A percentile compares a stretch with the other conserved stretches of the same genome.
Evolutionary conservation across 64 coral and sea anemone species (phyloP).

Genomic region (Astreopora myriophthalma): DNA sequence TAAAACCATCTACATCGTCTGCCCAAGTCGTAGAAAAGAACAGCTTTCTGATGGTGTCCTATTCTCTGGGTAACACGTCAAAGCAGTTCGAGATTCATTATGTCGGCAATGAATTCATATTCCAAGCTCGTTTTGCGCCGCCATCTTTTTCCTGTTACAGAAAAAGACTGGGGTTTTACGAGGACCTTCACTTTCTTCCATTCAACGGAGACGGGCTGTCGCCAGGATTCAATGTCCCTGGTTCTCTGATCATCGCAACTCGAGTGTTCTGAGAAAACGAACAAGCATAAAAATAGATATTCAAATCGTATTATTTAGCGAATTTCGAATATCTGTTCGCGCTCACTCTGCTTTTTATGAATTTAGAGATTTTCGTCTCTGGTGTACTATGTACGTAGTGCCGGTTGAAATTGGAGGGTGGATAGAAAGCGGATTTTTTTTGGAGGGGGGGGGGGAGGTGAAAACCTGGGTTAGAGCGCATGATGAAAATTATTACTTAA

Average conservation of each 20-base stretch:
- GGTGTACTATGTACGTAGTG: too few species aligned
- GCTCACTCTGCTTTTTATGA: too few species aligned
- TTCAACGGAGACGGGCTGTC: neutral
- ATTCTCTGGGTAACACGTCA: neutral
- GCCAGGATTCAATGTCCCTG: slow-evolving; percentile 34
- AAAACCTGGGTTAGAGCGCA: too few species aligned
- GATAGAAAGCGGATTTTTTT: too few species aligned
- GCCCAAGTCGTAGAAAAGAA: neutral
- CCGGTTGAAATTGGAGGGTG: too few species aligned
- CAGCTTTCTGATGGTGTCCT: neutral
- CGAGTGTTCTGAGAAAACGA: neutral
- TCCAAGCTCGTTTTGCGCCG: neutral
- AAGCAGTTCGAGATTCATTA: neutral
- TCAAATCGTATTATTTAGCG: too few species aligned
- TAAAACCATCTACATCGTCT: neutral
- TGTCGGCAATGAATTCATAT: neutral
- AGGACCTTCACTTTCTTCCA: slow-evolving; percentile 22
- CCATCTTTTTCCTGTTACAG: neutral
- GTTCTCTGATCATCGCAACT: neutral
- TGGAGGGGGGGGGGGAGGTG: too few species aligned
- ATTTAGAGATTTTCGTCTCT: too few species aligned
- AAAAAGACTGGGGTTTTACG: neutral
- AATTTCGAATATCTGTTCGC: too few species aligned
- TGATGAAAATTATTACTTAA: too few species aligned
- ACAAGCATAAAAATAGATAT: neutral